Evolutionary conservation across 2,888 invertebrate genomes (phyloP), one percentile per base, ranked within the genome.

Genomic region (Limenitis camilla): DNA sequence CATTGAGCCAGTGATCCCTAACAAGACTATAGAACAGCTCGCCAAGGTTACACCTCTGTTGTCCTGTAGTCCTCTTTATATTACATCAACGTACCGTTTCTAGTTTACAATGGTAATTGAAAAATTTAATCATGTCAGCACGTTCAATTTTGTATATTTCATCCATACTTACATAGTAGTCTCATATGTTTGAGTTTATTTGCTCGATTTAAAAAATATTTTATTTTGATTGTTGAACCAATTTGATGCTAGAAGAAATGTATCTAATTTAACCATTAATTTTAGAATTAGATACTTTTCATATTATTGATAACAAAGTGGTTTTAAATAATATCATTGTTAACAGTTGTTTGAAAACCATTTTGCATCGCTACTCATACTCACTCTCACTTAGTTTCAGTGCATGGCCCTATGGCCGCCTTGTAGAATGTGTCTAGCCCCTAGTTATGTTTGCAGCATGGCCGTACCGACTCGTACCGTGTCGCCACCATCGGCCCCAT

Each of bases 391-490:
- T 72, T 76, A 62, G 61, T 58, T 56, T 52, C 66, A 69, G 60
- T 76, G 86, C 87, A 86, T 85, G 77, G 83, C 77, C 82, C 72
- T 65, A 75, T 79, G 83, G 81, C 78, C 80, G 79, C 83, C 83
- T 79, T 68, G 84, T 85, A 86, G 85, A 81, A 75, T 78, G 79
- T 86, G 81, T 86, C 81, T 87, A 87, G 86, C 85, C 78, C 84
- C 79, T 86, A 87, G 87, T 87, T 88, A 81, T 88, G 80, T 85
- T 90, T 91, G 73, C 93, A 96, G 95, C 95, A 95, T 92, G 96
- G 95, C 89, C 94, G 96, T 82, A 92, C 96, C 83, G 98, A 98
- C 91, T 97, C 97, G 84, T 98, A 98, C 91, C 93, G 98, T 85
- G 96, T 96, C 90, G 98, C 98, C 72, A 97, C 97, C 80, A 94